Evolutionary conservation across 2,113 vertebrate genomes (phyloP).

Genomic region (Saimiri boliviensis): DNA sequence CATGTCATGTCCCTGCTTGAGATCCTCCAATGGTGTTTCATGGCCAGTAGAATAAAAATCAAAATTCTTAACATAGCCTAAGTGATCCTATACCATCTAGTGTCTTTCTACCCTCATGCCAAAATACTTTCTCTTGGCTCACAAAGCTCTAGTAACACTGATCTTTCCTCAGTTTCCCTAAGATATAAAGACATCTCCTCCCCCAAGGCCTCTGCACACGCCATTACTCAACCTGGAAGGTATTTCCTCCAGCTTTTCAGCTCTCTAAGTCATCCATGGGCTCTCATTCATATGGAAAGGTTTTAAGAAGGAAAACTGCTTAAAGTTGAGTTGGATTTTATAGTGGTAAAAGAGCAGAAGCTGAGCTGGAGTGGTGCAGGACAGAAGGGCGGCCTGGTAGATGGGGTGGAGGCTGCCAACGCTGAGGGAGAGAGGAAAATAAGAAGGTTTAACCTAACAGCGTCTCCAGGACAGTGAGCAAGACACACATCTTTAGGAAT

Average conservation of each 20-base stretch:
- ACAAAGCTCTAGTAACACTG: neutral
- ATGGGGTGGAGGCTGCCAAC: neutral
- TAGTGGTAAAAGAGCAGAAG: neutral
- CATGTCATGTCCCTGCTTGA: neutral
- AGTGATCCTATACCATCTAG: neutral
- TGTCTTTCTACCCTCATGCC: neutral
- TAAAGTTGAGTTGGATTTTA: neutral
- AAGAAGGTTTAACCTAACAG: neutral
- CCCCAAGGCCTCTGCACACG: neutral
- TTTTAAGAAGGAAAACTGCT: neutral
- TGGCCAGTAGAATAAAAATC: neutral
- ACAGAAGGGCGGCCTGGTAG: neutral
- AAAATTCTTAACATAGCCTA: neutral
- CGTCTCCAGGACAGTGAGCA: neutral
- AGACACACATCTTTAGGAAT: neutral
- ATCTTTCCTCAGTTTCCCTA: neutral
- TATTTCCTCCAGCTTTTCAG: neutral
- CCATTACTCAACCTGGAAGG: neutral
- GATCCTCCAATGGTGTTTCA: neutral
- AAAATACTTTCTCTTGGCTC: neutral
- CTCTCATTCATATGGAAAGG: neutral
- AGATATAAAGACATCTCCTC: neutral
- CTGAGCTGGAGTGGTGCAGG: neutral
- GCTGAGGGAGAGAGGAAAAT: neutral
- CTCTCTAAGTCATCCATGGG: neutral